Percentiles rank a stretch among this genome's conserved stretches.
Conservation (phyloP, 1,140 invertebrate genomes). For the Periplaneta americana region DNA sequence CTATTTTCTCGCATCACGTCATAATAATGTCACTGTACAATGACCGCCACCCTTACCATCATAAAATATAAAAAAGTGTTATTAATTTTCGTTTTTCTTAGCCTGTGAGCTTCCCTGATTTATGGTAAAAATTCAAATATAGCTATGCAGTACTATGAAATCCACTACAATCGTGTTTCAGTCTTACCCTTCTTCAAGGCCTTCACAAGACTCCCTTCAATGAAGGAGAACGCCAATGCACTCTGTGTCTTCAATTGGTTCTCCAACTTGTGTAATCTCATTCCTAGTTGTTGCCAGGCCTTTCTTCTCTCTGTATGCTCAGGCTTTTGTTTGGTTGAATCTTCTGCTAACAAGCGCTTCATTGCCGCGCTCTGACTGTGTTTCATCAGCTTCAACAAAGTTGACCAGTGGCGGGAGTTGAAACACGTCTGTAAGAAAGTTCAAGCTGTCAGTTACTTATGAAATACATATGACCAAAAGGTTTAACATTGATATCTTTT, state of each 20-base stretch:
- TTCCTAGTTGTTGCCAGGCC: slow-evolving; percentile 57
- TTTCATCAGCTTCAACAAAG: slow-evolving; percentile 69
- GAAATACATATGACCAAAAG: too few species aligned
- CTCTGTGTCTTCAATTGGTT: slow-evolving; percentile 61
- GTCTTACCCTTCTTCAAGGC: slow-evolving; percentile 73
- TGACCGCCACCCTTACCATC: too few species aligned
- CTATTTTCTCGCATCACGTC: too few species aligned
- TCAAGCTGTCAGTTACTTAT: too few species aligned
- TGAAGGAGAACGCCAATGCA: slow-evolving; percentile 83
- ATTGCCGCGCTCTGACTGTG: slow-evolving; percentile 66
- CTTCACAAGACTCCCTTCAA: slow-evolving; percentile 88
- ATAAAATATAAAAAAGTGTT: too few species aligned
- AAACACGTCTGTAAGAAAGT: not conserved
- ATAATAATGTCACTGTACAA: too few species aligned
- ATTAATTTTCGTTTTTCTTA: too few species aligned
- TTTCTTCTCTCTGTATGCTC: slow-evolving; percentile 4
- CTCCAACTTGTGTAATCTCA: slow-evolving; percentile 65
- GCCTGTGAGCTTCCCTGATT: too few species aligned
- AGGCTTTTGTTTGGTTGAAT: not conserved
- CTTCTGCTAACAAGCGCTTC: slow-evolving; percentile 39
- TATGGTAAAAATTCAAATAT: too few species aligned
- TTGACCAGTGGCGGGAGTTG: slow-evolving; percentile 59
- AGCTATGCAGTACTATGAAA: too few species aligned
- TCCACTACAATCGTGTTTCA: too few species aligned
- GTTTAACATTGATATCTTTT: too few species aligned